Evolutionary conservation across 2,888 invertebrate species (phyloP).

Genomic region (Netelia melanura): DNA sequence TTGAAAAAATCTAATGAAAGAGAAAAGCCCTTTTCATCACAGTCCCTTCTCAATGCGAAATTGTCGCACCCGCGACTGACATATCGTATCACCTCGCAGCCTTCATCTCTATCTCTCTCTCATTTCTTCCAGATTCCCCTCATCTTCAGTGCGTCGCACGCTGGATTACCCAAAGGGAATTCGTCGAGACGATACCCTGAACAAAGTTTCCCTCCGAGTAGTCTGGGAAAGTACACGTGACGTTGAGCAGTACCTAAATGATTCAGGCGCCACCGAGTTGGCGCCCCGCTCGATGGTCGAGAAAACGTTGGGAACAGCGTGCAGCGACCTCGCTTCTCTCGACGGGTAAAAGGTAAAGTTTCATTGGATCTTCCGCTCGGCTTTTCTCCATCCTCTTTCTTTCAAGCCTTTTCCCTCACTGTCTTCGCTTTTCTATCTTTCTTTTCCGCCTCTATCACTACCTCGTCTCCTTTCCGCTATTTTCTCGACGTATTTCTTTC

Average conservation of each 20-base stretch:
- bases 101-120: constrained; percentile 18
- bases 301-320: constrained; percentile 62
- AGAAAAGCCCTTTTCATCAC: neutral
- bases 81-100: neutral
- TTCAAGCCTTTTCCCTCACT: constrained; percentile 30
- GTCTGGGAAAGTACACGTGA: constrained; percentile 69
- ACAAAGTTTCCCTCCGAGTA: constrained; percentile 54
- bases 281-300: constrained; percentile 50
- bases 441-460: constrained; percentile 27
- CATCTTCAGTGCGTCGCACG: constrained; percentile 20
- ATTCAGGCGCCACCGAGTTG: constrained; percentile 61
- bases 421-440: constrained; percentile 1
- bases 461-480: constrained; percentile 21
- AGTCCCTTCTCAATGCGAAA: neutral
- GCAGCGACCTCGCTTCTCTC: constrained; percentile 45
- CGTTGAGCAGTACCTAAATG: constrained; percentile 67
- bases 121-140: constrained; percentile 21
- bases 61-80: neutral
- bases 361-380: constrained; percentile 56
- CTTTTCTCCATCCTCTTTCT: constrained; percentile 48
- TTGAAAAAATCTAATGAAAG: neutral
- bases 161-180: constrained; percentile 65
- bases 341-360: constrained; percentile 64
- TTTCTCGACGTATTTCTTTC: constrained; percentile 43
- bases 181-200: constrained; percentile 62